These are phyloP conservation scores for Spondyliosoma cantharus DNA, from an alignment of 2,797 vertebrate species.

Conservation along the genomic window DNA sequence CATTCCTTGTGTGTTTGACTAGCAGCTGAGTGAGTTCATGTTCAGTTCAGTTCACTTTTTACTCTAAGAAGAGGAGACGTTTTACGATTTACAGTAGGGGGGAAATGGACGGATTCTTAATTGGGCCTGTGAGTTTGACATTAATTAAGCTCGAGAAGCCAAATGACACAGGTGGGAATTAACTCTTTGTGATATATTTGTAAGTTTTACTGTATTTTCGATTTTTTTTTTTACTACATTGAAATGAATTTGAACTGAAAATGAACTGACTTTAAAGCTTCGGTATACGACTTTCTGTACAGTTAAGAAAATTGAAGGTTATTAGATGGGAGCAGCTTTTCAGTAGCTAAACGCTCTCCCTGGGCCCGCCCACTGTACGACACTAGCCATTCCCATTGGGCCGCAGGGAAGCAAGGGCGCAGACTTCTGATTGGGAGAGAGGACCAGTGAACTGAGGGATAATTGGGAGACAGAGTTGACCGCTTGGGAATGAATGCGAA, in stretches of 20 bases:
- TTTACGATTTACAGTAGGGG: constrained; percentile 27
- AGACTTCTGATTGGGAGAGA: constrained; percentile 60
- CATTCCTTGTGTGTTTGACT: constrained; percentile 67
- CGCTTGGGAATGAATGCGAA: constrained; percentile 42
- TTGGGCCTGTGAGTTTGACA: background rate
- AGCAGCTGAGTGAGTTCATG: constrained; percentile 46
- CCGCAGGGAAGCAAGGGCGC: constrained; percentile 40
- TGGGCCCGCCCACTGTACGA: constrained; percentile 42
- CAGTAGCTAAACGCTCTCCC: constrained; percentile 26
- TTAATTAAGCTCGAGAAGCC: constrained; percentile 16
- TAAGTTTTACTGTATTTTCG: constrained; percentile 35
- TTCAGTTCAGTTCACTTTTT: constrained; percentile 53
- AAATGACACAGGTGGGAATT: constrained; percentile 13
- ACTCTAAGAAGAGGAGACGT: background rate
- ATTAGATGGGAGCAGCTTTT: constrained; percentile 52
- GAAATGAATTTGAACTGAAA: constrained; percentile 53
- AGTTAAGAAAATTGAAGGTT: constrained; percentile 31
- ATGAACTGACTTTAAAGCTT: constrained; percentile 47
- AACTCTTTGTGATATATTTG: constrained; percentile 12
- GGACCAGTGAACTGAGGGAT: constrained; percentile 40
- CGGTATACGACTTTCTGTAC: constrained; percentile 35
- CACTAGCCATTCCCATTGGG: constrained; percentile 63
- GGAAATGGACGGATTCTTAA: constrained; percentile 17
- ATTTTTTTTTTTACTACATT: constrained; percentile 9
- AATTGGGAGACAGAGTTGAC: constrained; percentile 53